Evolutionary conservation across 2,888 invertebrate genomes (phyloP), one percentile per base, ranked within the genome.

Genomic region (Hartigia nigra): DNA sequence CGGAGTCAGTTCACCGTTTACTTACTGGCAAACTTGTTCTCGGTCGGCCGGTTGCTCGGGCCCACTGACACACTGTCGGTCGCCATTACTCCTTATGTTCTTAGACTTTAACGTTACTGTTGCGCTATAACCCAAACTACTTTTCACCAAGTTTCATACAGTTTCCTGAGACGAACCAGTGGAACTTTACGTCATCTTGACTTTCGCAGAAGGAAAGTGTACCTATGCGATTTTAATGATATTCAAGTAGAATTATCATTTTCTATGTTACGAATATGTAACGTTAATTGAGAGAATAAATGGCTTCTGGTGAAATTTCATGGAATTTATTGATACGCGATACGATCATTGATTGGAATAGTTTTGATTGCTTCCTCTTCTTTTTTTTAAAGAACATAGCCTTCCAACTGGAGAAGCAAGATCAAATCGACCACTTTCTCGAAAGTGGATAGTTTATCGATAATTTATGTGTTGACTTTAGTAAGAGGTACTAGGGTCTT

Each of bases 1-100:
- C 76, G 76, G 81, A 77, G 75, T 69, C 74, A 31, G 74, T 70
- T 80, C 78, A 75, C 81, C n/a, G 74, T 79, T 80, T 85, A 86
- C 84, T 82, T 82, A 81, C 80, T 80, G 79, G 78, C 75, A 78
- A 80, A 55, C 55, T 55, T 55, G 55, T 55, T 55, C 55, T 55
- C 55, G 55, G 23, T 55, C 55, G 55, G 55, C 34, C 32, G 72
- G 76, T 74, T 77, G 72, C 82, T 78, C 82, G 86, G 83, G 86
- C 85, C 55, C 84, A 85, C 88, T 87, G 88, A 87, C 87, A 88
- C 85, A 87, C 87, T 86, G 84, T 76, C 82, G 82, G 23, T 23
- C 55, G 55, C 55, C 55, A 23, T 23, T 55, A 55, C 55, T 55
- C 55, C 23, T 2, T 9, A 55, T 23, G 55, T 9, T 55, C 55